Evolutionary conservation across 1,140 invertebrate genomes (phyloP).

Genomic region (Drosophila sechellia): DNA sequence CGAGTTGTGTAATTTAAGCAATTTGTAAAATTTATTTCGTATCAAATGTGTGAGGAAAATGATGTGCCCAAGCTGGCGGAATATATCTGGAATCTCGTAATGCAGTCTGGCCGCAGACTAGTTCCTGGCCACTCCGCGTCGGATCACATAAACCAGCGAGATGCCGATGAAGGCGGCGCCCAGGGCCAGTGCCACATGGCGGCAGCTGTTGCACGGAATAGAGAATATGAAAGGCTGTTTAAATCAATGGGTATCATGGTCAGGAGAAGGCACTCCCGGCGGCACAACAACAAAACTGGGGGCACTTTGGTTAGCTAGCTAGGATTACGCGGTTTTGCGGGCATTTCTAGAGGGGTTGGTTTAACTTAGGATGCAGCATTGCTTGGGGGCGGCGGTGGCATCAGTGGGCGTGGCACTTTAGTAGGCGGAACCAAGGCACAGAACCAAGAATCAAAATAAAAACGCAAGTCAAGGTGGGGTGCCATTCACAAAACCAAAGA

Average conservation of each 20-base stretch:
- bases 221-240: background rate
- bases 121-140: slow-evolving; percentile 57
- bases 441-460: slow-evolving; percentile 40
- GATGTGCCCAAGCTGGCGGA: background rate
- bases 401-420: slow-evolving; percentile 55
- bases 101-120: slow-evolving; percentile 36
- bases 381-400: slow-evolving; percentile 53
- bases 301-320: slow-evolving; percentile 2
- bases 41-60: slow-evolving; percentile 31
- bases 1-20: background rate
- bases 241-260: background rate
- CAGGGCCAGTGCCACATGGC: slow-evolving; percentile 78
- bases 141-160: slow-evolving; percentile 60
- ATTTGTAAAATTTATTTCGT: slow-evolving; percentile 30
- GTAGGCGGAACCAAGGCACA: slow-evolving; percentile 1
- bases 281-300: slow-evolving; percentile 10
- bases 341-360: slow-evolving; percentile 16
- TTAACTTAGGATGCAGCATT: slow-evolving; percentile 75
- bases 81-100: slow-evolving; percentile 43
- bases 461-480: slow-evolving; percentile 29
- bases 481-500: slow-evolving; percentile 1
- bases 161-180: slow-evolving; percentile 79
- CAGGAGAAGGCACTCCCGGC: background rate
- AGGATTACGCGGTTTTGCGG: background rate
- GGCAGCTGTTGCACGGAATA: slow-evolving; percentile 68